Percentiles rank a stretch among this genome's conserved stretches.
These are phyloP conservation scores for Mactromeris polynyma DNA, from an alignment of 2,888 invertebrate genomes.

Conservation along the genomic window DNA sequence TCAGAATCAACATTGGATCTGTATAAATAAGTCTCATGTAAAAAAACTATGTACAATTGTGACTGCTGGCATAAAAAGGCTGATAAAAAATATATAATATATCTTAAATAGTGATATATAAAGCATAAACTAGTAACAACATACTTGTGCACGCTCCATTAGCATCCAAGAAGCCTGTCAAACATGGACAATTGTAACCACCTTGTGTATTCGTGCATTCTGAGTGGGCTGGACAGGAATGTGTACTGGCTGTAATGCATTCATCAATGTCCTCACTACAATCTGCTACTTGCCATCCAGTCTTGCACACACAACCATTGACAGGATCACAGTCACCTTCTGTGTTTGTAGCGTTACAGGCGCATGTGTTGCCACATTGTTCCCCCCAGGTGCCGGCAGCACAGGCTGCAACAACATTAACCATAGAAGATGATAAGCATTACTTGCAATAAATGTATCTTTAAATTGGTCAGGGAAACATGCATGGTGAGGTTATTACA, in stretches of 20 bases:
- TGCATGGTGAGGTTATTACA: no score
- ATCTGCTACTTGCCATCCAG: slow-evolving; percentile 65
- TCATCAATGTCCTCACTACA: slow-evolving; percentile 65
- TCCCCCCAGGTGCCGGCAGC: slow-evolving; percentile 28
- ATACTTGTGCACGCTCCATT: not conserved
- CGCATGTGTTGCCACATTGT: slow-evolving; percentile 45
- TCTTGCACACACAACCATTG: slow-evolving; percentile 40
- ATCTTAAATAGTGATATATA: no score
- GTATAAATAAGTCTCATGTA: no score
- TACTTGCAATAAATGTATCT: no score
- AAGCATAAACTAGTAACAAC: no score
- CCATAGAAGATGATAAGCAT: not conserved
- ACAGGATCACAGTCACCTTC: slow-evolving; percentile 29
- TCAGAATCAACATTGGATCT: no score
- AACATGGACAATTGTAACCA: slow-evolving; percentile 19
- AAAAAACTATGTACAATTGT: no score
- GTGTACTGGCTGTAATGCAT: slow-evolving; percentile 14
- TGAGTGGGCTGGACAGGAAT: slow-evolving; percentile 12
- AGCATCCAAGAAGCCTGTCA: not conserved
- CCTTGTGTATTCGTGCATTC: slow-evolving; percentile 14
- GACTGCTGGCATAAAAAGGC: no score
- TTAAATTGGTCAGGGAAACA: no score
- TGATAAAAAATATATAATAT: no score
- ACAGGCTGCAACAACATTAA: slow-evolving; percentile 37
- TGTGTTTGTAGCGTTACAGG: slow-evolving; percentile 41